Evolutionary conservation across 2,888 invertebrate genomes (phyloP).

Genomic region (Drosophila macrospina): DNA sequence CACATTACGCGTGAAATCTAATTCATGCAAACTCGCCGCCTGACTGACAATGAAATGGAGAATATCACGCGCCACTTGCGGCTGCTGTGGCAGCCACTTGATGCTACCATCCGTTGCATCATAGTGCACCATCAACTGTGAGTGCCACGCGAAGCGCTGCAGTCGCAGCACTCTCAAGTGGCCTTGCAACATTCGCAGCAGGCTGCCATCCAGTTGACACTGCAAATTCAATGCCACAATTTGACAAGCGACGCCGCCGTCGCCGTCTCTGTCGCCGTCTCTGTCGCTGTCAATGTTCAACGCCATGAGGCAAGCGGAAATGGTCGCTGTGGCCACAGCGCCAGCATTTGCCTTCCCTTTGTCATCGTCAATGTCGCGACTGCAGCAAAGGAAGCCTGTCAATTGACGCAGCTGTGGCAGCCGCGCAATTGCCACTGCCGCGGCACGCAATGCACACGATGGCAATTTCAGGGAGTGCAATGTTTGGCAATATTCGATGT

Average conservation of each 20-base stretch:
- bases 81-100: slow-evolving; percentile 68
- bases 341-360: slow-evolving; percentile 39
- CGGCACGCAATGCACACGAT: slow-evolving; percentile 54
- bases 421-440: slow-evolving; percentile 45
- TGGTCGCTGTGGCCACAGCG: slow-evolving; percentile 45
- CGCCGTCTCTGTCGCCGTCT: background rate
- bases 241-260: slow-evolving; percentile 28
- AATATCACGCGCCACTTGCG: slow-evolving; percentile 58
- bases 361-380: slow-evolving; percentile 34
- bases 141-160: slow-evolving; percentile 66
- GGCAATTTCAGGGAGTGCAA: slow-evolving; percentile 58
- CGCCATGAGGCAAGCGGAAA: slow-evolving; percentile 58
- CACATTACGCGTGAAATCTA: slow-evolving; percentile 71
- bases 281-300: slow-evolving; percentile 8
- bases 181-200: slow-evolving; percentile 46
- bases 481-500: slow-evolving; percentile 48
- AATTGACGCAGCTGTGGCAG: slow-evolving; percentile 58
- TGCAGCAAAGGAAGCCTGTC: slow-evolving; percentile 64
- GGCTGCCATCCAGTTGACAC: slow-evolving; percentile 65
- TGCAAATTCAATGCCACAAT: slow-evolving; percentile 70
- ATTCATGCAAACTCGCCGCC: slow-evolving; percentile 57
- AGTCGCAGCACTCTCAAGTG: slow-evolving; percentile 46
- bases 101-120: slow-evolving; percentile 63
- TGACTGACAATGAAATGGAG: slow-evolving; percentile 61
- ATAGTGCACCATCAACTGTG: slow-evolving; percentile 63